A percentile compares a stretch with the other conserved stretches of the same genome.
Evolutionary conservation across 2,113 vertebrate genomes (phyloP).

Genomic region (Notothenia rossii): DNA sequence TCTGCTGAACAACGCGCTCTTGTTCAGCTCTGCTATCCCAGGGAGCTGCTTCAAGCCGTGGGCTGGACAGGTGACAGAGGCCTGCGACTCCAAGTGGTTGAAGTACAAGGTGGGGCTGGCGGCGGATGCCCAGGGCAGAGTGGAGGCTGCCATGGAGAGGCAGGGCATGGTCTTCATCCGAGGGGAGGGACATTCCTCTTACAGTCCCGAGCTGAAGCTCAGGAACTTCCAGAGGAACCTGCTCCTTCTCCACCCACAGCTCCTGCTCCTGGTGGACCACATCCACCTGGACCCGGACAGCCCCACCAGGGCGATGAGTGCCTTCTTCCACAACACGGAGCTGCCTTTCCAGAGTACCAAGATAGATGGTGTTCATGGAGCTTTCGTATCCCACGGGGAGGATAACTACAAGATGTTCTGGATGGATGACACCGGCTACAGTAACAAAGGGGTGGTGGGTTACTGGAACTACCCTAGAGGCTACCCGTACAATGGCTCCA

Average conservation of each 20-base stretch:
- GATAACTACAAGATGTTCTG: conserved; percentile 96
- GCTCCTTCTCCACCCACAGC: conserved; percentile 93
- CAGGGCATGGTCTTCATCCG: conserved; percentile 92
- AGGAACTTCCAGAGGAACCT: conserved; percentile 92
- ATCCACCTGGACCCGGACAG: conserved; percentile 90
- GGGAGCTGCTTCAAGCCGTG: conserved; percentile 94
- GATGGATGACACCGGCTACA: conserved; percentile 95
- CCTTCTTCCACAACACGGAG: conserved; percentile 98
- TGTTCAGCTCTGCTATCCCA: conserved; percentile 89
- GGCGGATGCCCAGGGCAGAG: conserved; percentile 89
- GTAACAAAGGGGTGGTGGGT: conserved; percentile 87
- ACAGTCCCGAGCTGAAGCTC: conserved; percentile 90
- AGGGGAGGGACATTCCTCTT: conserved; percentile 91
- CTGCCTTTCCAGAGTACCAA: conserved; percentile 88
- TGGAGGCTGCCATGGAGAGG: conserved; percentile 88
- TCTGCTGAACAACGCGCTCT: conserved; percentile 92
- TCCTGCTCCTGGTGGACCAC: conserved; percentile 94
- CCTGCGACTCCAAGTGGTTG: conserved; percentile 96
- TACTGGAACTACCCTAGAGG: conserved; percentile 92
- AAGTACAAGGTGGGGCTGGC: conserved; percentile 93
- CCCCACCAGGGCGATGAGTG: conserved; percentile 85
- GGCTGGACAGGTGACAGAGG: conserved; percentile 96
- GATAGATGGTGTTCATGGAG: conserved; percentile 90
- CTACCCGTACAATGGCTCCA: conserved; percentile 95
- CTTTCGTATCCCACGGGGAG: conserved; percentile 87